Evolutionary conservation across 2,113 vertebrate genomes (phyloP), one percentile per base, ranked within the genome.

Genomic region (Rallus limicola): DNA sequence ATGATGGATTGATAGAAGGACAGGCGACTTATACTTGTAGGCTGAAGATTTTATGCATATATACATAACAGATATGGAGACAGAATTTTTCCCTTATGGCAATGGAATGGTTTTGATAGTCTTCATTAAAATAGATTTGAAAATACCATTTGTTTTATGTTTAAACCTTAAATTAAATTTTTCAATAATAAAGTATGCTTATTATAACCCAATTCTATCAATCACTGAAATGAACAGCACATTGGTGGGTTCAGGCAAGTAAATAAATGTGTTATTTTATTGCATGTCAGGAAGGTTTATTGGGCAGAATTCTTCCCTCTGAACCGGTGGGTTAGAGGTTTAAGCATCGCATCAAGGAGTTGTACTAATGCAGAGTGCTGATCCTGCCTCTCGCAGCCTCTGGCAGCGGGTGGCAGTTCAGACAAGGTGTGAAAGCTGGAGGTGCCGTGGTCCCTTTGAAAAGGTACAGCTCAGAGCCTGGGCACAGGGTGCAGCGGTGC

Each of bases 141-240:
- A 97, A 97, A 96, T 96, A 96, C 95, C 95, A 97, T 97, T 97
- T 96, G 95, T 96, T 97, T 97, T 97, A 95, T 96, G 96, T 96
- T 97, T 97, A 97, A 97, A 96, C 90, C 92, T 95, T 97, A 96
- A 95, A 95, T 97, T 96, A 96, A 95, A 93, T 96, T 96, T 96
- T 97, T 96, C 96, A 96, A 94, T 96, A 96, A 97, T 97, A 96
- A 97, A 97, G 88, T 97, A 95, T 96, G 93, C 96, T 96, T 96
- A 96, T 97, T 97, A 97, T 96, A 96, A 96, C 95, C 95, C 96
- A 93, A 96, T 97, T 97, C 96, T 95, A 96, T 96, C 96, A 97
- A 94, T 96, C 96, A 97, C 93, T 2, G 17, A 95, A 96, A 97
- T 95, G 96, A 96, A 87, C 93, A 96, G 95, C 96, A 91, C 93